Evolutionary conservation across 1,140 invertebrate genomes (phyloP).

Genomic region (Drosophila navojoa): DNA sequence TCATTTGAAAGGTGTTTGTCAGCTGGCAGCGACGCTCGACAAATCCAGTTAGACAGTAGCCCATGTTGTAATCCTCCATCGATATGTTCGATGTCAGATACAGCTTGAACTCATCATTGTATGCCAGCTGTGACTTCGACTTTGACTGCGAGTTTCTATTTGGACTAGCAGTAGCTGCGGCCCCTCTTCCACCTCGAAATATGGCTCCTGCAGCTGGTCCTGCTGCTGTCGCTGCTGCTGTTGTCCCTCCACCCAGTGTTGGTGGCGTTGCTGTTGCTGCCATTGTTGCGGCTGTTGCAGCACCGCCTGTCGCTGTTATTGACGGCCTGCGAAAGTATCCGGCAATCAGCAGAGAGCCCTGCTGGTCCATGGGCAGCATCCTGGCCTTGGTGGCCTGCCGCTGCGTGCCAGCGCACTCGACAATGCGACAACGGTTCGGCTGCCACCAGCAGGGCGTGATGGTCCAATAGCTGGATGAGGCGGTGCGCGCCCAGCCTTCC

Average conservation of each 20-base stretch:
- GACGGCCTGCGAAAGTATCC: slow-evolving; percentile 89
- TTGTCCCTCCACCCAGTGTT: slow-evolving; percentile 33
- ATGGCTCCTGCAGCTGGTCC: slow-evolving; percentile 4
- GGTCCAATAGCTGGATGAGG: slow-evolving; percentile 93
- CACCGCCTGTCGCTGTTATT: slow-evolving; percentile 18
- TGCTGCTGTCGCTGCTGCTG: slow-evolving; percentile 7
- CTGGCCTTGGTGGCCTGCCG: slow-evolving; percentile 91
- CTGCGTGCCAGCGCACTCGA: slow-evolving; percentile 92
- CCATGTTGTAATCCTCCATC: slow-evolving; percentile 93
- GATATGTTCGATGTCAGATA: slow-evolving; percentile 83
- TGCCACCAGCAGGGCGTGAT: slow-evolving; percentile 94
- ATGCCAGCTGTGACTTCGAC: slow-evolving; percentile 61
- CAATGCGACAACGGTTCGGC: slow-evolving; percentile 91
- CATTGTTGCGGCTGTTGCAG: slow-evolving; percentile 12
- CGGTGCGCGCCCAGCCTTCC: slow-evolving; percentile 93
- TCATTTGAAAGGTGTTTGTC: slow-evolving; percentile 91
- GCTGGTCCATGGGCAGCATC: slow-evolving; percentile 90
- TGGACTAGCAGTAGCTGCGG: not conserved
- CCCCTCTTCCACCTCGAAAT: not conserved
- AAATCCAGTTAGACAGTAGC: slow-evolving; percentile 93
- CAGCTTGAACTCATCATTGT: slow-evolving; percentile 81
- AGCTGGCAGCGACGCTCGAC: slow-evolving; percentile 91
- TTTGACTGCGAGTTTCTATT: slow-evolving; percentile 16
- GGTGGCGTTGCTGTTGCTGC: slow-evolving; percentile 37
- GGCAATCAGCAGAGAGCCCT: slow-evolving; percentile 90